Evolutionary conservation across 1,140 invertebrate genomes (phyloP), one percentile per base, ranked within the genome.

Genomic region (Drosophila sturtevanti): DNA sequence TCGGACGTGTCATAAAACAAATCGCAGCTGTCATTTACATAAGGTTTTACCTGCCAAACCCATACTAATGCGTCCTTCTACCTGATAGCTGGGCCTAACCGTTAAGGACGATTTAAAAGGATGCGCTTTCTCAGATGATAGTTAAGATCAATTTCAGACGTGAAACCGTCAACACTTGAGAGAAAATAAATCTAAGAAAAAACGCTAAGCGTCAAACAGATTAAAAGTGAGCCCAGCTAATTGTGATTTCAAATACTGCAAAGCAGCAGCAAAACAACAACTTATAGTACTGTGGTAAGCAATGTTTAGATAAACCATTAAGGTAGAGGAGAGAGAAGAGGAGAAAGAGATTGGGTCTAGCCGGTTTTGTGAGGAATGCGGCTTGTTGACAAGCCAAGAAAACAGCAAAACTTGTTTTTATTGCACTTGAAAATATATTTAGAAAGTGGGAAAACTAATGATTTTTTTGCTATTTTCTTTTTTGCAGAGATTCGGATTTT

Each of bases 211-310:
- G 79, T 66, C 21, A 11, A 1, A 12, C 10, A 84, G 55, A 84
- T 72, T 72, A 66, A 18, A n/a, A 31, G 31, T 21, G 18, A 44
- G 41, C 41, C 38, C 41, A 44, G 41, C 41, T 14, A 48, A 41
- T 68, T 86, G 82, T 86, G 81, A 87, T 86, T 52, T 58, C 44
- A 63, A 11, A 2, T 18, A 56, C 54, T 56, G 54, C 54, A 56
- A 56, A 35, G 54, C 54, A 56, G 27, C 27, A 56, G 12, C 22
- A 54, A 68, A 70, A 52, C 51, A 51, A 62, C 34, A 63, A 60
- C n/a, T n/a, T n/a, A 63, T 59, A 62, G 68, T 71, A 9, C 66
- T 75, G 64, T 86, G 75, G 79, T 79, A 72, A 72, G 76, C 77
- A 48, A 18, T 21, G 44, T 18, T 16, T 48, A 6, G 52, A 2